Evolutionary conservation across 2,888 invertebrate species (phyloP), one percentile per base, ranked within the genome.

Genomic region (Cantharis rufa): DNA sequence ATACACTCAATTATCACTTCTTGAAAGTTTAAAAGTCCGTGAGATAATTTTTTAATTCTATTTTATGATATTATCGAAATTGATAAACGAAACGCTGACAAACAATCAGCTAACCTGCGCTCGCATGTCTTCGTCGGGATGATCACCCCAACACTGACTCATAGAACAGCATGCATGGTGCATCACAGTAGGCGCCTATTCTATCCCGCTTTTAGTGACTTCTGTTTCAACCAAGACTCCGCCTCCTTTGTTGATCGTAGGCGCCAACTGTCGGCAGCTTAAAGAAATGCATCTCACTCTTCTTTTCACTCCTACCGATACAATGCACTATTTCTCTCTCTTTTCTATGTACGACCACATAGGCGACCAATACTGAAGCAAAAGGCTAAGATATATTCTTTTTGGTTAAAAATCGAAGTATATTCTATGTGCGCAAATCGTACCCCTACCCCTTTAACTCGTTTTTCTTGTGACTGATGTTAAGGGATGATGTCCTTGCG

Each of bases 101-200:
- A 71, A 28, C 18, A 71, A 73, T 79, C 78, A 70, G 70, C 61
- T 71, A 74, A 75, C 77, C 79, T 77, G 75, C 75, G 77, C 63
- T 75, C 68, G 88, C 91, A 91, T 91, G 90, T 89, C 89, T 89
- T 89, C 90, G 89, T 89, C 89, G 89, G 90, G 86, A 85, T 84
- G 82, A 88, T 89, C 88, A 90, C 91, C 91, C 91, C 90, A 91
- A 91, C 90, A 89, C 90, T 88, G 87, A 88, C 84, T 86, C 84
- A 84, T 84, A 82, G 82, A 83, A 83, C 83, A 82, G 84, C 86
- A 85, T 85, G 89, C 90, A 89, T 88, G 89, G 90, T 91, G 91
- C 91, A 91, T 91, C 91, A 90, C 89, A 90, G 90, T 90, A 82
- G 84, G 82, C 83, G 82, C 82, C 80, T 78, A 81, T 81, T 83